phyloP scores from a whole-genome alignment of 2,113 vertebrate species.

The Calidris pygmaea region DNA sequence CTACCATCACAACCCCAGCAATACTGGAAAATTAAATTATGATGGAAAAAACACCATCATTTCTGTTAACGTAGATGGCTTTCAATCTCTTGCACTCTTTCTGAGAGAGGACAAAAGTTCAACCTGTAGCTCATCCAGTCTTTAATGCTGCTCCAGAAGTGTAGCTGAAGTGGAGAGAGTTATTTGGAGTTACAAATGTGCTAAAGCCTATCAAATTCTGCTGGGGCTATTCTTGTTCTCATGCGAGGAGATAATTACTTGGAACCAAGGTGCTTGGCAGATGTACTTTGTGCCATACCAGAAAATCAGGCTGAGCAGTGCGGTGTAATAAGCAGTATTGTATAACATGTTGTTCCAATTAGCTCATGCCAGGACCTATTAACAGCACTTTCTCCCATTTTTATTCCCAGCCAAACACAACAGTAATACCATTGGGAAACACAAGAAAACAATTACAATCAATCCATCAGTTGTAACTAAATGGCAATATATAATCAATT shows the following conservation, averaged over 20 bases:
- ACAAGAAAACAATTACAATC: not conserved
- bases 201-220: not conserved
- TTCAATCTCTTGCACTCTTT: not conserved
- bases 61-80: not conserved
- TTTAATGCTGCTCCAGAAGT: not conserved
- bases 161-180: not conserved
- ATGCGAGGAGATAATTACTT: not conserved
- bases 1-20: not conserved
- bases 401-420: constrained; percentile 19
- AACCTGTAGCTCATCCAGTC: not conserved
- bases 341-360: not conserved
- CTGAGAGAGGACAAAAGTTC: not conserved
- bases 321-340: not conserved
- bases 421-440: not conserved
- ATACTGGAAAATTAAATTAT: not conserved
- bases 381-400: constrained; percentile 1
- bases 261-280: not conserved
- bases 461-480: not conserved
- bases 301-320: constrained; percentile 1
- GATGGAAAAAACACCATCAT: not conserved
- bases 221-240: not conserved
- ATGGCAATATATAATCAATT: not conserved
- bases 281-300: not conserved
- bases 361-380: not conserved
- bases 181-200: not conserved